A percentile compares a stretch with the other conserved stretches of the same genome.
Evolutionary conservation across 1,140 invertebrate genomes (phyloP).

Genomic region (Pogonus chalceus): DNA sequence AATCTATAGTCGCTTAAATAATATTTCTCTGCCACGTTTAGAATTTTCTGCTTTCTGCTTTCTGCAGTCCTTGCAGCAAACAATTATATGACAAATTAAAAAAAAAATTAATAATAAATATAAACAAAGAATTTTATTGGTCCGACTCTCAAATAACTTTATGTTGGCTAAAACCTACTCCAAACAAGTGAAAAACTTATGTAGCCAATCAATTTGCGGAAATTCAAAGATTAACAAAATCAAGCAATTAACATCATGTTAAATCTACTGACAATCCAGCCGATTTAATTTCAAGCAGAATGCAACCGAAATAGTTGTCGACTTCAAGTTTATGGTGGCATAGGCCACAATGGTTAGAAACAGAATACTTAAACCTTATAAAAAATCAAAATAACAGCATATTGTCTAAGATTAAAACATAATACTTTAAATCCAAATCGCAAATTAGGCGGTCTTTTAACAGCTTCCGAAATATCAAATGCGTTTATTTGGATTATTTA

Average conservation of each 20-base stretch:
- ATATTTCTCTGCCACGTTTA: slow-evolving; percentile 16
- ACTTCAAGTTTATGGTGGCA: slow-evolving; percentile 26
- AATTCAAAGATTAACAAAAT: slow-evolving; percentile 23
- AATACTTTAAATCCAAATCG: slow-evolving; percentile 14
- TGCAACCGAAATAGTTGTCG: slow-evolving; percentile 19
- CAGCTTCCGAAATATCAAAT: background rate
- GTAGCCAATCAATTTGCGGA: slow-evolving; percentile 25
- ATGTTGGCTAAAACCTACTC: slow-evolving; percentile 21
- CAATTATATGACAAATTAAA: background rate
- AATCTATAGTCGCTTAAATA: slow-evolving; percentile 22
- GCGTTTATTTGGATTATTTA: background rate
- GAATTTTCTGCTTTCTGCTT: slow-evolving; percentile 18
- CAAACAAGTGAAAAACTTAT: slow-evolving; percentile 20
- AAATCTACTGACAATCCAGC: slow-evolving; percentile 28
- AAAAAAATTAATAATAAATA: no score
- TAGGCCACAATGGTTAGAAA: slow-evolving; percentile 16
- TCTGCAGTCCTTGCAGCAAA: background rate
- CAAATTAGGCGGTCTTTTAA: slow-evolving; percentile 4
- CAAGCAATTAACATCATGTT: slow-evolving; percentile 25
- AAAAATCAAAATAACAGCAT: slow-evolving; percentile 15
- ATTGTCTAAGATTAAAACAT: slow-evolving; percentile 11
- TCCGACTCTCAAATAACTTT: slow-evolving; percentile 16
- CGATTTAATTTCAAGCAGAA: slow-evolving; percentile 31
- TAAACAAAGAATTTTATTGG: no score
- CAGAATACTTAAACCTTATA: slow-evolving; percentile 6